Evolutionary conservation across 2,797 vertebrate species (phyloP).

Genomic region (Nyctibius grandis): DNA sequence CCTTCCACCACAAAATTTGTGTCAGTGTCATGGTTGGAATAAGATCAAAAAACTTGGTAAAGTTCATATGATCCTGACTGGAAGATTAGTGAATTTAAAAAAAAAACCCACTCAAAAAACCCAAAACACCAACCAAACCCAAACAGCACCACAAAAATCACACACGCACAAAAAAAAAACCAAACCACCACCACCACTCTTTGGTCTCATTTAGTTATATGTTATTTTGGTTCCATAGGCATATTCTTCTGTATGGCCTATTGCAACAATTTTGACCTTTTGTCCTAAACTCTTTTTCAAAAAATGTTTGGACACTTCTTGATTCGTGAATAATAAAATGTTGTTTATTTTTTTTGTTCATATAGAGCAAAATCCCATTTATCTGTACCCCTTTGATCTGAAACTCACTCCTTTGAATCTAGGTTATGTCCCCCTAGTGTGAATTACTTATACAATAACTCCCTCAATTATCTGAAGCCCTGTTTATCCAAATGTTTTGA

Average conservation of each 20-base stretch:
- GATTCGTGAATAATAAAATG: conserved; percentile 26
- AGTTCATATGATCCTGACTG: neutral
- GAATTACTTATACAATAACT: conserved; percentile 71
- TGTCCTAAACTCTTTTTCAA: neutral
- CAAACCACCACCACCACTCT: neutral
- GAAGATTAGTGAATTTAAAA: neutral
- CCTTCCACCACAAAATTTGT: neutral
- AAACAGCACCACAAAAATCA: too few species aligned
- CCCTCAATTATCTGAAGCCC: conserved; percentile 68
- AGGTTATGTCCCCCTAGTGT: conserved; percentile 70
- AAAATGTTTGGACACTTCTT: neutral
- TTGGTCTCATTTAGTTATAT: neutral
- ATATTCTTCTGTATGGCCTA: neutral
- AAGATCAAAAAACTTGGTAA: neutral
- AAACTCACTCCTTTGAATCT: conserved; percentile 67
- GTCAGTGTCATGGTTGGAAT: neutral
- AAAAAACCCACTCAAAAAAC: neutral
- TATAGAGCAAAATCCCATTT: conserved; percentile 55
- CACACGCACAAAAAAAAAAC: too few species aligned
- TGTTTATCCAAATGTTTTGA: conserved; percentile 75
- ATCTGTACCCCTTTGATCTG: conserved; percentile 62
- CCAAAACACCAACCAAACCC: neutral
- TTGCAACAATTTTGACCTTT: neutral
- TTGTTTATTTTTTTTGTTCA: conserved; percentile 1
- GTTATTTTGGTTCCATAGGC: neutral